Conservation (phyloP, 30 jellyfish, hydroid and myxozoan genomes). For the Catostylus mosaicus region DNA sequence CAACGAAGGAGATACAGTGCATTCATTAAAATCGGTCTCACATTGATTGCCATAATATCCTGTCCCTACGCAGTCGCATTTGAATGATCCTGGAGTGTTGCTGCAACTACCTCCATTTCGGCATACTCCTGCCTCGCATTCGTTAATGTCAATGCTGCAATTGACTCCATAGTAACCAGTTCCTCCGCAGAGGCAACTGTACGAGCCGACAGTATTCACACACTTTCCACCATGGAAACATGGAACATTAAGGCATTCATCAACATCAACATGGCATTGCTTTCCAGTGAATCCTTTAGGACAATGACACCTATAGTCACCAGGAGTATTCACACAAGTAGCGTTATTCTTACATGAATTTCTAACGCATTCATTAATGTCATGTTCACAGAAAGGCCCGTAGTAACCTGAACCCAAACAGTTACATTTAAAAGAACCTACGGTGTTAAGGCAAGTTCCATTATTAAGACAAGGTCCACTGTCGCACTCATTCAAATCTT, state of each 20-base stretch:
- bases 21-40: constrained; percentile 60
- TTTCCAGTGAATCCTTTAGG: constrained; percentile 49
- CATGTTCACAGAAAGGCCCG: constrained; percentile 53
- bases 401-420: constrained; percentile 43
- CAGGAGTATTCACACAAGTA: constrained; percentile 36
- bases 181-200: constrained; percentile 45
- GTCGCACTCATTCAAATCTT: constrained; percentile 26
- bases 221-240: constrained; percentile 60
- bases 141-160: constrained; percentile 58
- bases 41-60: constrained; percentile 71
- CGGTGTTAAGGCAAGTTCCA: constrained; percentile 34
- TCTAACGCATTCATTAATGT: constrained; percentile 52
- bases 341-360: constrained; percentile 30
- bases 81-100: constrained; percentile 43
- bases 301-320: constrained; percentile 56
- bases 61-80: constrained; percentile 64
- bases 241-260: constrained; percentile 49
- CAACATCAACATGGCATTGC: constrained; percentile 42
- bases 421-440: constrained; percentile 44
- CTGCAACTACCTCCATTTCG: constrained; percentile 54
- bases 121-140: constrained; percentile 55
- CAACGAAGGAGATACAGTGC: constrained; percentile 16
- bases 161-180: constrained; percentile 59
- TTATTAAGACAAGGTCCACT: constrained; percentile 21
- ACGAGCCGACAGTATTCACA: constrained; percentile 56